Conservation (phyloP, 2,888 invertebrate genomes). For the Drosophila sordidula region DNA sequence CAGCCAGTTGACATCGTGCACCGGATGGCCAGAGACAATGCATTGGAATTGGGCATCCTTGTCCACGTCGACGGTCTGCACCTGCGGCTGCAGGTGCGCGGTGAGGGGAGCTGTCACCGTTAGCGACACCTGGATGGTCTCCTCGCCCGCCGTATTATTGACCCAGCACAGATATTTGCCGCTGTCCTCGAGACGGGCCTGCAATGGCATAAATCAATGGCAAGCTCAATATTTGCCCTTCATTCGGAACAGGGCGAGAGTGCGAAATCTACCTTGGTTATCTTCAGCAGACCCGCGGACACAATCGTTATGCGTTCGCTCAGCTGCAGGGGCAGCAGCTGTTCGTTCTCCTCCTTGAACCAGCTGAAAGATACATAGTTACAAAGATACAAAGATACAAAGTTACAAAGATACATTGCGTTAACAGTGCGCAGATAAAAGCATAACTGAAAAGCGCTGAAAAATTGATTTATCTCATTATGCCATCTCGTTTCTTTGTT, state of each 20-base stretch:
- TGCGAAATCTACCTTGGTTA: slow-evolving; percentile 86
- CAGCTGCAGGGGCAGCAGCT: slow-evolving; percentile 89
- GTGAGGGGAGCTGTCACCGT: slow-evolving; percentile 93
- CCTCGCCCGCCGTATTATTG: slow-evolving; percentile 94
- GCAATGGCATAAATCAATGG: slow-evolving; percentile 64
- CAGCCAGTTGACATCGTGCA: slow-evolving; percentile 91
- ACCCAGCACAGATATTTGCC: slow-evolving; percentile 96
- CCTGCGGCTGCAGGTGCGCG: slow-evolving; percentile 92
- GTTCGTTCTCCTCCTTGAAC: slow-evolving; percentile 91
- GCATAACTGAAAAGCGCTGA: neutral
- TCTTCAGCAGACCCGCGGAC: slow-evolving; percentile 88
- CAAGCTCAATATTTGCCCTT: slow-evolving; percentile 63
- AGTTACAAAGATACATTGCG: slow-evolving; percentile 1
- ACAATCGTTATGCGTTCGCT: slow-evolving; percentile 88
- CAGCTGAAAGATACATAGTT: slow-evolving; percentile 86
- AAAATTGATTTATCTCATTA: slow-evolving; percentile 7
- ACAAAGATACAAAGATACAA: neutral
- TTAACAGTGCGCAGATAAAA: slow-evolving; percentile 9
- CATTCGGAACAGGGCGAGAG: slow-evolving; percentile 30
- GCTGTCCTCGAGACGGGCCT: slow-evolving; percentile 90
- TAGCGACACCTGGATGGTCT: slow-evolving; percentile 91
- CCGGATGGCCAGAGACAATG: slow-evolving; percentile 94
- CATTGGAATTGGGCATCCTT: slow-evolving; percentile 94
- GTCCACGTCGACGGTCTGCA: slow-evolving; percentile 92
- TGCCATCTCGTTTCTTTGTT: slow-evolving; percentile 13